A percentile compares a stretch with the other conserved stretches of the same genome.
phyloP scores from a whole-genome alignment of 2,113 vertebrate genomes.

The Porphyrio hochstetteri region DNA sequence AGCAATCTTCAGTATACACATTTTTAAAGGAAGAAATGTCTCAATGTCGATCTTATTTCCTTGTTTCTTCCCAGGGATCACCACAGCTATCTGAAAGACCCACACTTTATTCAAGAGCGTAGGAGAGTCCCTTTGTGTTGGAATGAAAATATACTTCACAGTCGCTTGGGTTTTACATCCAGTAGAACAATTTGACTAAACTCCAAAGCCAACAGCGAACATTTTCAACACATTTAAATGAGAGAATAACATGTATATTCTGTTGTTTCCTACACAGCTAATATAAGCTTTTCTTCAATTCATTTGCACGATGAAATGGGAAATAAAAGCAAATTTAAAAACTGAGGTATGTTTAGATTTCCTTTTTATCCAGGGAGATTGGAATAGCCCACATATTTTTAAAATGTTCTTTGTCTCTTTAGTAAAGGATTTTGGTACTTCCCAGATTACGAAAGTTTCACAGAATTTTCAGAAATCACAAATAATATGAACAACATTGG shows the following conservation, averaged over 20 bases:
- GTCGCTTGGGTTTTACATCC: slow-evolving; percentile 26
- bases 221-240: slow-evolving; percentile 25
- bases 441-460: background rate
- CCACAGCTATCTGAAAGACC: background rate
- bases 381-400: background rate
- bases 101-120: background rate
- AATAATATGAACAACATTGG: background rate
- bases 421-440: background rate
- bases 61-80: background rate
- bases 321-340: background rate
- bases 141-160: slow-evolving; percentile 36
- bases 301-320: background rate
- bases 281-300: background rate
- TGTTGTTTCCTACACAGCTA: background rate
- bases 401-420: background rate
- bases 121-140: background rate
- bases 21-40: background rate
- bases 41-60: background rate
- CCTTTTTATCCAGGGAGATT: background rate
- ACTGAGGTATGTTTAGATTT: background rate
- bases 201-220: slow-evolving; percentile 17
- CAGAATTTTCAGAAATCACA: background rate
- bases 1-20: background rate
- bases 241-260: background rate
- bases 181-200: slow-evolving; percentile 29